Conservation (phyloP, 2,113 vertebrate species). For the Sisor rabdophorus region DNA sequence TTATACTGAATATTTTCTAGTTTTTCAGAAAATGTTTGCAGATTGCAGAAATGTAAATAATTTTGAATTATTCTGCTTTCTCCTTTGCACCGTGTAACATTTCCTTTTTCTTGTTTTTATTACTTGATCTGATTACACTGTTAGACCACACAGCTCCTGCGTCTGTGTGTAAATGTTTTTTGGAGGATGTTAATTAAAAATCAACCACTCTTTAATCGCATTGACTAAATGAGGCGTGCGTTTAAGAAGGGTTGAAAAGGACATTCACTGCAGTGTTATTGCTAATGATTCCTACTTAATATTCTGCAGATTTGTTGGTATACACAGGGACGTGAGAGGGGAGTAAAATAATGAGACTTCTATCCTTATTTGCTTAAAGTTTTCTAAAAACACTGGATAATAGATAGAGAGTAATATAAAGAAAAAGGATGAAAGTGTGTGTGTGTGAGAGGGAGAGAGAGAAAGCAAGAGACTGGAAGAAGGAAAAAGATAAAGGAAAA, state of each 20-base stretch:
- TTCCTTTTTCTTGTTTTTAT: background rate
- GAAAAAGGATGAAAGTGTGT: no score
- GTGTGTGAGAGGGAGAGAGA: no score
- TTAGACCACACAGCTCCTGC: background rate
- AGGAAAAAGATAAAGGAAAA: no score
- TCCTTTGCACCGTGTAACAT: background rate
- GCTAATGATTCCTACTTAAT: background rate
- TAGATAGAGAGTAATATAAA: background rate
- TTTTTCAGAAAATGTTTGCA: no score
- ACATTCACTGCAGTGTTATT: conserved; percentile 1
- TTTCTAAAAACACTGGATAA: background rate
- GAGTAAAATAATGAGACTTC: background rate
- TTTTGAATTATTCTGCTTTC: no score
- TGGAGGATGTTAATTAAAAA: background rate
- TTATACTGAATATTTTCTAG: no score
- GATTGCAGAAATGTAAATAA: no score
- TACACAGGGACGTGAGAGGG: background rate
- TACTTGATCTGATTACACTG: background rate
- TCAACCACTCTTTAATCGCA: background rate
- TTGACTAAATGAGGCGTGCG: background rate
- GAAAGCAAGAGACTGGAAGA: no score
- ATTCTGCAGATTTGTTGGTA: background rate
- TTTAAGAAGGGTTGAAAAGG: background rate
- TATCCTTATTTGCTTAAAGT: background rate
- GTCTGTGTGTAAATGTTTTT: background rate